Conservation (phyloP, 2,888 invertebrate genomes). For the Spialia ferax region DNA sequence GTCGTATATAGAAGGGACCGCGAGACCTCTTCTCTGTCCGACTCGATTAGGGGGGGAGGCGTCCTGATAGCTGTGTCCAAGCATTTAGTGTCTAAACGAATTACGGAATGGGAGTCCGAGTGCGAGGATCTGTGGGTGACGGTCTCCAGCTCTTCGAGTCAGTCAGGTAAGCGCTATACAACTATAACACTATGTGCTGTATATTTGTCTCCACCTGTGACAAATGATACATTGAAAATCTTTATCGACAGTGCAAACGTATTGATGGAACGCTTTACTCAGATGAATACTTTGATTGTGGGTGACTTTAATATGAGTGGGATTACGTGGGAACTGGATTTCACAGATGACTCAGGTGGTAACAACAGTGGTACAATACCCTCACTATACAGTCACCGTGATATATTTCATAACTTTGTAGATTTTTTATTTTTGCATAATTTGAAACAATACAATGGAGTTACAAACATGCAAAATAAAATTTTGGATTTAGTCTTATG, state of each 20-base stretch:
- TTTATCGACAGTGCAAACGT: neutral
- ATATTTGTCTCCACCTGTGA: neutral
- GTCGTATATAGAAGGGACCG: constrained; percentile 42
- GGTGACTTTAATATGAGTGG: neutral
- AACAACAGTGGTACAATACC: neutral
- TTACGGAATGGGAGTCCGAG: constrained; percentile 38
- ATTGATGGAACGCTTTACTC: too few species aligned
- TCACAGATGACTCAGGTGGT: neutral
- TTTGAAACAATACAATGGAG: neutral
- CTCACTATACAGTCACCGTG: neutral
- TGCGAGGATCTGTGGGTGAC: constrained; percentile 42
- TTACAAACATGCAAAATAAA: neutral
- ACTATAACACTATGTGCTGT: neutral
- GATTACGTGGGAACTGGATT: neutral
- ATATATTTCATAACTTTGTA: neutral
- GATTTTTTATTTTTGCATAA: neutral
- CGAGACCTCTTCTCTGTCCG: constrained; percentile 27
- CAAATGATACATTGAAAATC: neutral
- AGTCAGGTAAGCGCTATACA: neutral
- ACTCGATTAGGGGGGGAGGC: constrained; percentile 41
- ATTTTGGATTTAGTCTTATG: neutral
- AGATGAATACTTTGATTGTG: too few species aligned
- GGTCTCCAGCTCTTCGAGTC: neutral
- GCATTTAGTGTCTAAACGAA: constrained; percentile 23
- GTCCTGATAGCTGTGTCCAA: constrained; percentile 42